phyloP scores from a whole-genome alignment of 2,113 vertebrate species.

The Bolborhynchus lineola region DNA sequence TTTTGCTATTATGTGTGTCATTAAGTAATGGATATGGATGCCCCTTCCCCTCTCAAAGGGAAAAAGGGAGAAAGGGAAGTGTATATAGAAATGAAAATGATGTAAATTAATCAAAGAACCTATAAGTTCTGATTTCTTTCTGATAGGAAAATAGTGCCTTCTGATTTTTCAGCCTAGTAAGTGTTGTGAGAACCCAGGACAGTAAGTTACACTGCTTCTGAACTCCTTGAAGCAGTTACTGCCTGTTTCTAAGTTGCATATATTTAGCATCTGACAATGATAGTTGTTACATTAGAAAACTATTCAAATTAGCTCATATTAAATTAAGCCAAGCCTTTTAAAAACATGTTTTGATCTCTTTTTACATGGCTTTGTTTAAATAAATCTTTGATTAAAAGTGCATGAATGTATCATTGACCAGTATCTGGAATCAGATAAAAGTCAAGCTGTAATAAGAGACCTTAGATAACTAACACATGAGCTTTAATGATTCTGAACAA shows the following conservation, averaged over 20 bases:
- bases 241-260: not conserved
- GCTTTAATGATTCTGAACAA: slow-evolving; percentile 82
- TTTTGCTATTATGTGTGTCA: not conserved
- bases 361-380: slow-evolving; percentile 59
- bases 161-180: not conserved
- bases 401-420: slow-evolving; percentile 83
- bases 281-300: slow-evolving; percentile 24
- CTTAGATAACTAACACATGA: slow-evolving; percentile 85
- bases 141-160: not conserved
- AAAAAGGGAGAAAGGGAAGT: not conserved
- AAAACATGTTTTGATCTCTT: slow-evolving; percentile 62
- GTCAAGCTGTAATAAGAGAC: slow-evolving; percentile 86
- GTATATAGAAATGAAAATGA: not conserved
- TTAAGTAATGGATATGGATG: not conserved
- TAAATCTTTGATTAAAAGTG: slow-evolving; percentile 77
- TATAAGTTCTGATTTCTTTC: not conserved
- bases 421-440: slow-evolving; percentile 88
- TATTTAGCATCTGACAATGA: slow-evolving; percentile 39
- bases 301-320: slow-evolving; percentile 60
- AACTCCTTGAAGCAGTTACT: not conserved
- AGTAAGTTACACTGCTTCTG: not conserved
- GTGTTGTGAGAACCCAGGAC: not conserved
- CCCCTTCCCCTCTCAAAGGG: not conserved
- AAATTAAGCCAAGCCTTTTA: slow-evolving; percentile 63
- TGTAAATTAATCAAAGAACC: not conserved